Percentiles rank a stretch among this genome's conserved stretches.
Evolutionary conservation across 2,113 vertebrate species (phyloP).

Genomic region (Scomber scombrus): DNA sequence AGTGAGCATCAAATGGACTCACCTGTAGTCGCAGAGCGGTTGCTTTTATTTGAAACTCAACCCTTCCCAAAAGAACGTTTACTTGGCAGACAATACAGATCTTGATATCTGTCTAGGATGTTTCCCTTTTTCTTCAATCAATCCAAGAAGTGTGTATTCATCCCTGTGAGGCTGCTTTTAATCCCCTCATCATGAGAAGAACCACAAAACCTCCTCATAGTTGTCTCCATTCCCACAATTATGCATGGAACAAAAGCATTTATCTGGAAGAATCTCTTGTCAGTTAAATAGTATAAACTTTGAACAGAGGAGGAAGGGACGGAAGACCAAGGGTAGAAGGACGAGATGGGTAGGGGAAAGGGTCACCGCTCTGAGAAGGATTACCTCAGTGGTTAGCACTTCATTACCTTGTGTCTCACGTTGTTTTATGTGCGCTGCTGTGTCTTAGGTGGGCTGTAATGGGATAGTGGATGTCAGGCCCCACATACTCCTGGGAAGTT

Average conservation of each 20-base stretch:
- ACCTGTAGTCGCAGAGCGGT: constrained; percentile 60
- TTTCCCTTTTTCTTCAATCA: constrained; percentile 63
- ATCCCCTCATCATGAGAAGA: constrained; percentile 63
- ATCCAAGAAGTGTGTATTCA: constrained; percentile 54
- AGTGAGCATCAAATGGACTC: constrained; percentile 72
- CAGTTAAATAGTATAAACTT: constrained; percentile 27
- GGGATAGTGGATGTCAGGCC: constrained; percentile 79
- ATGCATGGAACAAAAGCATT: constrained; percentile 55
- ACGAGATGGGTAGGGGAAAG: constrained; percentile 37
- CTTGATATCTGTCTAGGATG: constrained; percentile 61
- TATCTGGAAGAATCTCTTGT: constrained; percentile 57
- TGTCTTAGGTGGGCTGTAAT: constrained; percentile 80
- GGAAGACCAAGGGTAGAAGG: constrained; percentile 3
- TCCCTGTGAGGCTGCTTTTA: constrained; percentile 52
- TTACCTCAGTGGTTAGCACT: constrained; percentile 84
- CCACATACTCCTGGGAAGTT: constrained; percentile 74
- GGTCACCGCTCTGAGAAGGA: constrained; percentile 61
- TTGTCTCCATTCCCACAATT: constrained; percentile 60
- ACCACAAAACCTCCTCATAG: constrained; percentile 56
- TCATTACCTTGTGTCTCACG: constrained; percentile 78
- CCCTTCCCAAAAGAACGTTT: constrained; percentile 47
- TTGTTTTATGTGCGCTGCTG: constrained; percentile 77
- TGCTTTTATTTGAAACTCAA: constrained; percentile 71
- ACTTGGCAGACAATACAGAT: constrained; percentile 54
- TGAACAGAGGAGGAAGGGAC: constrained; percentile 22